These are phyloP conservation scores for Temnothorax ravouxi DNA, from an alignment of 2,888 invertebrate species.

Conservation along the genomic window DNA sequence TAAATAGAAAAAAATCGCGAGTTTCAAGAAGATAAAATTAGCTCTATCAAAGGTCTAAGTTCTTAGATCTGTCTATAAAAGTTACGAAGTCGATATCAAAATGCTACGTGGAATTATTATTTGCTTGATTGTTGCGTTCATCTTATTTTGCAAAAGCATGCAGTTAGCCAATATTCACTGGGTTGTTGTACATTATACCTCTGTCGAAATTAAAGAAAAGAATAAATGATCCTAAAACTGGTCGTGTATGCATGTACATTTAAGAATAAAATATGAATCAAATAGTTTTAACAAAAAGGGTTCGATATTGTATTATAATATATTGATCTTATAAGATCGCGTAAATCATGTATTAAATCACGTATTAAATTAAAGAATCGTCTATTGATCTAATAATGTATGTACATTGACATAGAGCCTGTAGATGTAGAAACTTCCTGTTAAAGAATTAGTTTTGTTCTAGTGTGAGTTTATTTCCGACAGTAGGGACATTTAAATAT, in stretches of 20 bases:
- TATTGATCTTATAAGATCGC: background rate
- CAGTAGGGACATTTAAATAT: slow-evolving; percentile 21
- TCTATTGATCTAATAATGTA: background rate
- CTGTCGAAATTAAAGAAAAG: background rate
- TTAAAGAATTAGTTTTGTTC: slow-evolving; percentile 13
- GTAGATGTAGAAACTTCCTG: slow-evolving; percentile 7
- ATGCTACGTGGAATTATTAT: slow-evolving; percentile 71
- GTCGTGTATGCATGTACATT: background rate
- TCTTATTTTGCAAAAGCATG: slow-evolving; percentile 81
- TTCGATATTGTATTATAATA: background rate
- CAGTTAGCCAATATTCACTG: slow-evolving; percentile 79
- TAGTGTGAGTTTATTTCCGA: slow-evolving; percentile 10
- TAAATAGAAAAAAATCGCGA: slow-evolving; percentile 4
- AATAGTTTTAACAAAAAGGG: background rate
- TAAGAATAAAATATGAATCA: slow-evolving; percentile 25
- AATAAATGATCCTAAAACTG: background rate
- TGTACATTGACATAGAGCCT: background rate
- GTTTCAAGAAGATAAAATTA: slow-evolving; percentile 6
- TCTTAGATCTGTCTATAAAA: slow-evolving; percentile 53
- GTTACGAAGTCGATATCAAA: slow-evolving; percentile 55
- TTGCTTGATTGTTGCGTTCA: slow-evolving; percentile 75
- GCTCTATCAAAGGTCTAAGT: slow-evolving; percentile 13
- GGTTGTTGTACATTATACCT: slow-evolving; percentile 73
- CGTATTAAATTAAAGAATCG: background rate
- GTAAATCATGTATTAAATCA: background rate